Base-by-base conservation (phyloP, 2,888 invertebrate species). In the Coelopa pilipes region DNA sequence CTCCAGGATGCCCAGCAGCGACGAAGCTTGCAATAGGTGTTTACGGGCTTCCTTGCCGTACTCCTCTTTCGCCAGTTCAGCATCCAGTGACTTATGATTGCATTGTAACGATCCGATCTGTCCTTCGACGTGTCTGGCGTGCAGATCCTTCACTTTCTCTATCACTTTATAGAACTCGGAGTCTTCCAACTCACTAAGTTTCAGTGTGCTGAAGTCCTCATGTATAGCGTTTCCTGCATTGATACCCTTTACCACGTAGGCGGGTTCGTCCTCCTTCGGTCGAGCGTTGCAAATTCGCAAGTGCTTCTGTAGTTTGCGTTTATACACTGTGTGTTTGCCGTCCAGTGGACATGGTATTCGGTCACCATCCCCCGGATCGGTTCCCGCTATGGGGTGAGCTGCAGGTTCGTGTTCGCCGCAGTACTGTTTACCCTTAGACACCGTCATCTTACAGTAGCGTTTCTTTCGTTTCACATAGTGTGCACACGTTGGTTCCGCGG, bases 21-120 rank as follows among this genome's bases (percentile, higher is more conserved):
- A 92, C 1, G 95, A 92, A 70, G 92, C 92, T 87, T 97, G 96
- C 21, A 92, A 86, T 79, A 96, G 88, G 85, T 97, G 96, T 76
- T 94, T 92, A 69, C 90, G 90, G 0, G 92, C 90, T 81, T 90
- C 90, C 78, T 90, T 90, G 0, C 92, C 90, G 79, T 92, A 91
- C 19, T 89, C 89, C 0, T 89, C 83, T 73, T 90, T 90, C 5
- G 84, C 80, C n/a, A 90, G 81, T 82, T 91, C 90, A 4, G 86
- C 84, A 60, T 88, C 85, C 1, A 92, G 81, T 13, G 89, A 82
- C 1, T 85, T 78, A 79, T 91, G 90, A 13, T 83, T 81, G 72
- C 86, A 81, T 45, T 89, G 86, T 67, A 88, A 81, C 55, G 89
- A 85, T 4, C 86, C 79, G 74, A 91, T 88, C 24, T 81, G 80